phyloP scores from a whole-genome alignment of 2,888 invertebrate genomes.

The Hyposoter didymator region DNA sequence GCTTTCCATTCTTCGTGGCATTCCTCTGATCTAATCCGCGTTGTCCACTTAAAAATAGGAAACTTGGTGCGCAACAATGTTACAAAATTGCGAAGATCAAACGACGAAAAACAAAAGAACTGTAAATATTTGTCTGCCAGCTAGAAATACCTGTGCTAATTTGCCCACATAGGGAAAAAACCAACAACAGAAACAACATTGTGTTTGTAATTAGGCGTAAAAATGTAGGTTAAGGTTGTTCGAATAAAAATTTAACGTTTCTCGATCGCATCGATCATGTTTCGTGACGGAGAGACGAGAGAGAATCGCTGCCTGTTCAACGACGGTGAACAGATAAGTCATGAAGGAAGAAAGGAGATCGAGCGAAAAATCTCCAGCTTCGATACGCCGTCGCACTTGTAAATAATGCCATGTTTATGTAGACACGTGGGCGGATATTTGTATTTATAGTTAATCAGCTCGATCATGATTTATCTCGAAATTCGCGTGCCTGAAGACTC shows the following conservation, averaged over 20 bases:
- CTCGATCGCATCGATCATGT: constrained; percentile 38
- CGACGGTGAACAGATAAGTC: not conserved
- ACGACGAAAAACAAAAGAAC: constrained; percentile 3
- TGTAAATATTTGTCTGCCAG: constrained; percentile 61
- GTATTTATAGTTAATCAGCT: constrained; percentile 46
- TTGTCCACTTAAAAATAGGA: not conserved
- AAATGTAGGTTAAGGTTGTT: constrained; percentile 55
- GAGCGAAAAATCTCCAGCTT: not conserved
- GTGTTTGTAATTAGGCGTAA: constrained; percentile 57
- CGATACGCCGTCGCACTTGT: constrained; percentile 72
- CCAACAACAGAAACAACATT: not conserved
- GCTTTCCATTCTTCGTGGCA: not conserved
- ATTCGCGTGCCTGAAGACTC: not conserved
- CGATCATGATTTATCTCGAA: not conserved
- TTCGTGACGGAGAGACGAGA: constrained; percentile 5
- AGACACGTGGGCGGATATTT: constrained; percentile 62
- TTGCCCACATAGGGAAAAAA: constrained; percentile 42
- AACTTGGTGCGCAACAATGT: not conserved
- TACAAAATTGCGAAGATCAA: not conserved
- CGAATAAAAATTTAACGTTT: constrained; percentile 41
- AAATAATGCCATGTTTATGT: constrained; percentile 75
- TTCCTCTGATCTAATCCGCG: not conserved
- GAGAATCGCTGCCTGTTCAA: constrained; percentile 13
- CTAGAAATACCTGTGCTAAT: constrained; percentile 33
- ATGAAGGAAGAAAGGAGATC: not conserved